A percentile compares a stretch with the other conserved stretches of the same genome.
phyloP scores from a whole-genome alignment of 2,113 vertebrate species.

The Lophotis ruficrista region DNA sequence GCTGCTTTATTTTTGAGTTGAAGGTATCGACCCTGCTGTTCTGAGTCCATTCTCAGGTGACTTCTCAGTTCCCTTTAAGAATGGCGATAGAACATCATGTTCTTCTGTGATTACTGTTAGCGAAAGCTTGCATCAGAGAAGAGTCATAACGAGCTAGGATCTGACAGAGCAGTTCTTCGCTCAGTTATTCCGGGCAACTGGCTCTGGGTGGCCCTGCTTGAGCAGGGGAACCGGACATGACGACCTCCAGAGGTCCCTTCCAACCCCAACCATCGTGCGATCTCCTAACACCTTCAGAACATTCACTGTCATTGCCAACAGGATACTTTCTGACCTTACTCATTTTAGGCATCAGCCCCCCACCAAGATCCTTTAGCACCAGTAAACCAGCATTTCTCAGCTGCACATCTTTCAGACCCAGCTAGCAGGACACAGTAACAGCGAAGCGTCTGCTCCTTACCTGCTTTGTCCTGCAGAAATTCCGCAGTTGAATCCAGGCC shows the following conservation, averaged over 20 bases:
- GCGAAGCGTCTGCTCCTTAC: neutral
- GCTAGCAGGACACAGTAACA: rapidly evolving
- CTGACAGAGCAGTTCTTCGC: neutral
- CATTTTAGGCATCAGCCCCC: neutral
- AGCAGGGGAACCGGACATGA: neutral
- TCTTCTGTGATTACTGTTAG: rapidly evolving
- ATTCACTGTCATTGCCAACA: neutral
- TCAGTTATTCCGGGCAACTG: neutral
- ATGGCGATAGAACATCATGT: neutral
- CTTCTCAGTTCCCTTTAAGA: neutral
- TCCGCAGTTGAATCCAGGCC: conserved; percentile 10
- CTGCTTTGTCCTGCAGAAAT: conserved; percentile 40
- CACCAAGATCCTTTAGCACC: neutral
- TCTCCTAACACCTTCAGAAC: neutral
- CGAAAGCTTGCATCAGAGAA: neutral
- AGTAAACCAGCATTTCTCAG: neutral
- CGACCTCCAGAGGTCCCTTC: neutral
- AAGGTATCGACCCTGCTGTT: neutral
- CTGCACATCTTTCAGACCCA: neutral
- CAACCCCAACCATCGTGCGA: neutral
- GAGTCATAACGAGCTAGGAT: neutral
- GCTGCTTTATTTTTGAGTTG: neutral
- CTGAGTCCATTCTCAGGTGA: neutral
- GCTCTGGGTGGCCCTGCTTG: neutral
- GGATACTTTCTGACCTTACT: neutral